Conservation (phyloP, 1,140 invertebrate genomes). For the Myzus persicae region DNA sequence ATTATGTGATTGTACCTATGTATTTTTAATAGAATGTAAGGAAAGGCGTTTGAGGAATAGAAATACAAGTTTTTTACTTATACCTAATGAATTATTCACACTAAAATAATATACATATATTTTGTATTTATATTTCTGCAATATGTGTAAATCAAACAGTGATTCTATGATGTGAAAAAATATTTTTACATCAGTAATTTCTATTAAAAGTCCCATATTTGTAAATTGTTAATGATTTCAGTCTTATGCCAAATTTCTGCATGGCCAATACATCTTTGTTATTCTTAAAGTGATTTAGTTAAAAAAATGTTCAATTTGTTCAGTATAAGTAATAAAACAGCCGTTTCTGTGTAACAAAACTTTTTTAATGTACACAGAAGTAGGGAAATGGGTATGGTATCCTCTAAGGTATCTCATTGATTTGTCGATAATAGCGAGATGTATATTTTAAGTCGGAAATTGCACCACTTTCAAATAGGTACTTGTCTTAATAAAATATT, state of each 20-base stretch:
- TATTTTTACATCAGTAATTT: background rate
- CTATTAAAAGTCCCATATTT: background rate
- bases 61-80: background rate
- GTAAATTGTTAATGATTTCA: background rate
- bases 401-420: background rate
- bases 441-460: background rate
- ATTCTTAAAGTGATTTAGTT: background rate
- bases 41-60: background rate
- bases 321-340: background rate
- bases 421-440: background rate
- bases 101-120: background rate
- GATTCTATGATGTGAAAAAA: background rate
- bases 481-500: background rate
- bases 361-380: background rate
- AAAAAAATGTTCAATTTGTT: background rate
- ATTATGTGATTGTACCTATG: constrained; percentile 36
- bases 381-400: background rate
- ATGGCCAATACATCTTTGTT: background rate
- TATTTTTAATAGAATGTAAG: constrained; percentile 40
- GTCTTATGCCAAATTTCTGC: background rate
- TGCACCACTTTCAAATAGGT: background rate
- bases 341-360: background rate
- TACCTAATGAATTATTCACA: background rate
- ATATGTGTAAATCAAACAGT: background rate
- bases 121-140: background rate